Base-by-base conservation (phyloP, 2,113 vertebrate species). In the Oceanodroma tethys region DNA sequence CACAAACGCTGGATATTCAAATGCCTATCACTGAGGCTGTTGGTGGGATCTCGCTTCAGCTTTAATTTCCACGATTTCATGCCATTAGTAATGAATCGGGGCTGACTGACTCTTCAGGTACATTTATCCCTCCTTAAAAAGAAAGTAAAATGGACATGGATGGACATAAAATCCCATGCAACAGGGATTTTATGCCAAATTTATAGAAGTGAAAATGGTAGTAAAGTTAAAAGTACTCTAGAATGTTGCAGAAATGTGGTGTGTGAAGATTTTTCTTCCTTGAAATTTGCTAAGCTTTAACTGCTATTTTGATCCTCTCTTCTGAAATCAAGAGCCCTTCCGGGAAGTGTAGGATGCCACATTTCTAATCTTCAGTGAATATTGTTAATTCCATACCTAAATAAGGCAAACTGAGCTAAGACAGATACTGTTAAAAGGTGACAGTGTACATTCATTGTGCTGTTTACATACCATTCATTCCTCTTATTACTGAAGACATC, bases 391-490 rank as follows among this genome's bases (percentile, higher is more conserved):
- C 36, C 43, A 40, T 66, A 58, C 45, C 78, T 83, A 81, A 90
- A 32, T 79, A 82, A 85, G 40, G 72, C 78, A 90, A 89, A 76
- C 48, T 80, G 83, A 87, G 19, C 58, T 65, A 80, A 43, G 48
- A 9, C 30, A 86, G 70, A 53, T 59, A 38, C 53, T 73, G 27
- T 66, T 96, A 91, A 93, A 96, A 88, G 48, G 42, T 95, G 91
- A 90, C 70, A 89, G 50, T 88, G 74, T 90, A 62, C 89, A 91
- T 88, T 93, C 91, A 52, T 63, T 79, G 70, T 91, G 30, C 43
- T 95, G 86, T 94, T 97, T 91, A 91, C 95, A 95, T 97, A 93
- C 95, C 92, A 52, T 68, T 91, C 84, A 82, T 96, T 96, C 91
- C 76, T 93, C 62, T 85, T 96, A n/a, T 42, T 85, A 40, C 81